These are phyloP conservation scores for Gymnothorax reevesii DNA, from an alignment of 2,797 vertebrate genomes.

Conservation along the genomic window DNA sequence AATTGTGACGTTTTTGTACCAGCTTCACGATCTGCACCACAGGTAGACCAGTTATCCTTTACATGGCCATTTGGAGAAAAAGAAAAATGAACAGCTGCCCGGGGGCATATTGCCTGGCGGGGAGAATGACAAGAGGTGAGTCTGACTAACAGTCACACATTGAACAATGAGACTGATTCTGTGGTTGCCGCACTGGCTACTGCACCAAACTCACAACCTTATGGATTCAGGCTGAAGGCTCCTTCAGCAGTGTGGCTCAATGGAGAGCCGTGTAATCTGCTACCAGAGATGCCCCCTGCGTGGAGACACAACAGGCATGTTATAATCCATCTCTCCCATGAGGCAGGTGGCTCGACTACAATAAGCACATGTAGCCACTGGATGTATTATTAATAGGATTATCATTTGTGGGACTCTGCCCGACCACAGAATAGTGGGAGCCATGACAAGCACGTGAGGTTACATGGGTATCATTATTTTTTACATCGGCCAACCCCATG, in stretches of 20 bases:
- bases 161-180: slow-evolving; percentile 14
- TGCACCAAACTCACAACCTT: background rate
- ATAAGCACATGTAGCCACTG: slow-evolving; percentile 12
- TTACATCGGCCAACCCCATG: background rate
- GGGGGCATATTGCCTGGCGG: background rate
- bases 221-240: slow-evolving; percentile 29
- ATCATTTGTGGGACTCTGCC: slow-evolving; percentile 1
- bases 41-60: background rate
- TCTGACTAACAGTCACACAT: background rate
- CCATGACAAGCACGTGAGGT: background rate
- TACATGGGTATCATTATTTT: background rate
- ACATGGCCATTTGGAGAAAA: background rate
- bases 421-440: background rate
- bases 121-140: background rate
- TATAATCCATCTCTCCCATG: slow-evolving; percentile 27
- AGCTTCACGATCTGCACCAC: background rate
- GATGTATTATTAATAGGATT: slow-evolving; percentile 42
- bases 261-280: slow-evolving; percentile 20
- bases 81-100: background rate
- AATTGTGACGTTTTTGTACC: background rate
- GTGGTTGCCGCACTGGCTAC: slow-evolving; percentile 24
- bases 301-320: slow-evolving; percentile 16
- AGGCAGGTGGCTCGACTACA: slow-evolving; percentile 11
- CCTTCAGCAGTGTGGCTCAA: slow-evolving; percentile 38
- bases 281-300: slow-evolving; percentile 39